Evolutionary conservation across 2,888 invertebrate species (phyloP).

Genomic region (Vannuccia rotundouncinata): DNA sequence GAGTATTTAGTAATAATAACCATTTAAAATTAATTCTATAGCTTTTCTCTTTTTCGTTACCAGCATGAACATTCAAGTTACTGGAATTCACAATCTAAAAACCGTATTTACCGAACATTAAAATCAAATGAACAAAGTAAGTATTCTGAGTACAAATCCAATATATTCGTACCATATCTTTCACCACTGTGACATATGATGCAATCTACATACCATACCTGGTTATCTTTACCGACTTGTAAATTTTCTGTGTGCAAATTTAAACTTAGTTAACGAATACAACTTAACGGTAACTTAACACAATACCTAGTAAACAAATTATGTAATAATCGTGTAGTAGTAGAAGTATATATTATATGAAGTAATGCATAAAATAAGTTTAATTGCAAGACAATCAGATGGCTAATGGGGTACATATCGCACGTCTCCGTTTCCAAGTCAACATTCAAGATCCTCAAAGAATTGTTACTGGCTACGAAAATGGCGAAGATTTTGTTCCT

Average conservation of each 20-base stretch:
- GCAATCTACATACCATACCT: constrained; percentile 9
- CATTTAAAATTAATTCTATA: too few relatives aligned
- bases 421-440: too few relatives aligned
- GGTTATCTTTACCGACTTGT: constrained; percentile 10
- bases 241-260: constrained; percentile 8
- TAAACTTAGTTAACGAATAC: background rate
- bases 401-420: constrained; percentile 11
- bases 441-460: constrained; percentile 10
- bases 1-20: too few relatives aligned
- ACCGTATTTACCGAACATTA: background rate
- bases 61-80: background rate
- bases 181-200: constrained; percentile 1
- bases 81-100: background rate
- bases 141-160: background rate
- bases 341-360: too few relatives aligned
- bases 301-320: constrained; percentile 16
- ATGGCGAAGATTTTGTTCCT: background rate
- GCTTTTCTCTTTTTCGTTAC: background rate
- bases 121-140: background rate
- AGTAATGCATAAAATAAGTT: constrained; percentile 12
- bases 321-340: constrained; percentile 1
- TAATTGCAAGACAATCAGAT: background rate
- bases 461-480: constrained; percentile 4
- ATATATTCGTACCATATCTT: constrained; percentile 10
- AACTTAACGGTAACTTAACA: constrained; percentile 4